Evolutionary conservation across 2,797 vertebrate species (phyloP), one percentile per base, ranked within the genome.

Genomic region (Orestias chungarensis): DNA sequence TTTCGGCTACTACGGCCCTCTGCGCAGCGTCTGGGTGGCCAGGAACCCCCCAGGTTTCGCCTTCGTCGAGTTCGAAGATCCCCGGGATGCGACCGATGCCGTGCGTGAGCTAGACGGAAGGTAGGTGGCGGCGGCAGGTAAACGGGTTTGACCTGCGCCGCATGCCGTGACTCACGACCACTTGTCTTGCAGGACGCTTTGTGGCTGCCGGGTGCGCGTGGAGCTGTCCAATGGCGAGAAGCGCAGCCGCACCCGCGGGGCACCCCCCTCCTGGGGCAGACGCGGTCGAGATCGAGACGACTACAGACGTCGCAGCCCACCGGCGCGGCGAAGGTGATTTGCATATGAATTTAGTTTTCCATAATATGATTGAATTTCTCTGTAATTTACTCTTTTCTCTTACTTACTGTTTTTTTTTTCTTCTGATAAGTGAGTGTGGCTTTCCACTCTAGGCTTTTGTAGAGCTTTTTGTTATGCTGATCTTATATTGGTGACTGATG

Each of bases 11-110:
- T 98, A 99, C 12, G 97, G 98, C 73, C 98, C 97, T 5, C 95
- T 99, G 67, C 95, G 97, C 43, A 99, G 97, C 29, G 98, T 99
- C 3, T 99, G 97, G 98, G 98, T 99, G 86, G 98, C 98, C 0
- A 95, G 98, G 70, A 99, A 98, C 82, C 98, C 97, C 68, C 98
- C 97, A 1, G 97, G 98, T 14, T 99, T 99, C 68, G 97, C 97
- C 17, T 99, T 99, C 71, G 96, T 99, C 43, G 98, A 99, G 65
- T 99, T 99, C 84, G 97, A 99, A 92, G 98, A 99, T 90, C 96
- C 97, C 10, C 94, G 98, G 75, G 97, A 99, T 91, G 98, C 98
- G 71, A 97, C 96, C 29, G 97, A 99, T 93, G 97, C 98, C 1
- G 97, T 99, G 44, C 95, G 97, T 70, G 97, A 99, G 40, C 95